Evolutionary conservation across 2,797 vertebrate genomes (phyloP).

Genomic region (Rhadinocentrus ornatus): DNA sequence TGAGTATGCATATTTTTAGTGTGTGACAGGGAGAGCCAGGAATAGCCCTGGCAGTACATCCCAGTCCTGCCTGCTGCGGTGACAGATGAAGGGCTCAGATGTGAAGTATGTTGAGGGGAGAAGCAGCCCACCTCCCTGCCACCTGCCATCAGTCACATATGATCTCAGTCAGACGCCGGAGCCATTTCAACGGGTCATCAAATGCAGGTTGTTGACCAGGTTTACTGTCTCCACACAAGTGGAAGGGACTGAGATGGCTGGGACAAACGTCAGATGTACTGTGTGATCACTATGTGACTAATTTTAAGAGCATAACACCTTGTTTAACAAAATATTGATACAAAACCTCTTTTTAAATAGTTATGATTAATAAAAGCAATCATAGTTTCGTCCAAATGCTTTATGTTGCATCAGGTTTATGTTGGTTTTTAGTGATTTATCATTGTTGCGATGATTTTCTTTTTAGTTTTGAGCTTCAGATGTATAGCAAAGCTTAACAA

Average conservation of each 20-base stretch:
- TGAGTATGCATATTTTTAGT: conserved; percentile 32
- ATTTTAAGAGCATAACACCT: not conserved
- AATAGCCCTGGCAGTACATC: conserved; percentile 60
- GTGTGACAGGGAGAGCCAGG: conserved; percentile 51
- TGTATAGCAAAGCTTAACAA: not conserved
- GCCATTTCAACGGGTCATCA: conserved; percentile 4
- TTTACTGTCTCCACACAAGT: not conserved
- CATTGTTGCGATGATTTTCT: not conserved
- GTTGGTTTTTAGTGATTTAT: not conserved
- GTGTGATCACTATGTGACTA: not conserved
- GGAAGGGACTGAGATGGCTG: not conserved
- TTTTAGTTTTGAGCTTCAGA: not conserved
- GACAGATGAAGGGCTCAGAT: conserved; percentile 58
- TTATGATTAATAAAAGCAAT: not conserved
- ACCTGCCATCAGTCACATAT: conserved; percentile 54
- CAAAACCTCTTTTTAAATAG: too few relatives aligned
- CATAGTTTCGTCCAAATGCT: too few relatives aligned
- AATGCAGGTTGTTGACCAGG: conserved; percentile 1
- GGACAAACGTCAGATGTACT: not conserved
- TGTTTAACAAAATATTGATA: not conserved
- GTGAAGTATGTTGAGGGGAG: conserved; percentile 40
- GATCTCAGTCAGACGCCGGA: conserved; percentile 28
- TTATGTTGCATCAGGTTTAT: too few relatives aligned
- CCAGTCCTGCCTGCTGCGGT: conserved; percentile 48
- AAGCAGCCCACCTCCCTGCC: conserved; percentile 40